Conservation (phyloP, 2,888 invertebrate species). For the Cyclophora albipunctata region DNA sequence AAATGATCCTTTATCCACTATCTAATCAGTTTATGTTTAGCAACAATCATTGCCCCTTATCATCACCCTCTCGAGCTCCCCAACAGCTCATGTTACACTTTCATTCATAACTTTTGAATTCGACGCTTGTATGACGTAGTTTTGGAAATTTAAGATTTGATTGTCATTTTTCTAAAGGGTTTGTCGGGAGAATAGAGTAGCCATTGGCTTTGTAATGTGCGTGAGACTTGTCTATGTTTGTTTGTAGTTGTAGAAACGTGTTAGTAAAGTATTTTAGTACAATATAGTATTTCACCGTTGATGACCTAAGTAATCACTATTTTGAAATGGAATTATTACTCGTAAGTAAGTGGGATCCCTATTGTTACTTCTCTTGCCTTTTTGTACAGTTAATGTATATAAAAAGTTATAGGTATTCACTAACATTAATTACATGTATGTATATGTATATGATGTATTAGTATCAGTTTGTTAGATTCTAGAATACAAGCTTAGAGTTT, state of each 20-base stretch:
- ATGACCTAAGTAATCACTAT: too few relatives aligned
- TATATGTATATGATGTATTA: too few relatives aligned
- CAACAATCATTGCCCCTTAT: background rate
- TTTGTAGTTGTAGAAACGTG: background rate
- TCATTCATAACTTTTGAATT: slow-evolving; percentile 40
- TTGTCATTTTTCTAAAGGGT: slow-evolving; percentile 37
- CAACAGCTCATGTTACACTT: slow-evolving; percentile 61
- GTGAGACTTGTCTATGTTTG: slow-evolving; percentile 11
- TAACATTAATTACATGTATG: too few relatives aligned
- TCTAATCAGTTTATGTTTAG: background rate
- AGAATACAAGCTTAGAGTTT: too few relatives aligned
- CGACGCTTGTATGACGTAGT: slow-evolving; percentile 28
- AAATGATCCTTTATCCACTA: background rate
- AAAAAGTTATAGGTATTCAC: too few relatives aligned
- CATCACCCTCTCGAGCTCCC: background rate
- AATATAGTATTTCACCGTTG: too few relatives aligned
- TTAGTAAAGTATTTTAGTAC: too few relatives aligned
- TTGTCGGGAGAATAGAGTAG: slow-evolving; percentile 2
- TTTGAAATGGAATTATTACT: too few relatives aligned
- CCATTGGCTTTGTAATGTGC: slow-evolving; percentile 3
- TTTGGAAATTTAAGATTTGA: slow-evolving; percentile 41
- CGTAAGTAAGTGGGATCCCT: too few relatives aligned
- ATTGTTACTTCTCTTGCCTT: too few relatives aligned
- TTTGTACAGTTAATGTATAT: too few relatives aligned
- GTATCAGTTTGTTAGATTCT: too few relatives aligned